Percentiles rank a stretch among this genome's conserved stretches.
Conservation (phyloP, 2,888 invertebrate species). For the Xestobium rufovillosum region DNA sequence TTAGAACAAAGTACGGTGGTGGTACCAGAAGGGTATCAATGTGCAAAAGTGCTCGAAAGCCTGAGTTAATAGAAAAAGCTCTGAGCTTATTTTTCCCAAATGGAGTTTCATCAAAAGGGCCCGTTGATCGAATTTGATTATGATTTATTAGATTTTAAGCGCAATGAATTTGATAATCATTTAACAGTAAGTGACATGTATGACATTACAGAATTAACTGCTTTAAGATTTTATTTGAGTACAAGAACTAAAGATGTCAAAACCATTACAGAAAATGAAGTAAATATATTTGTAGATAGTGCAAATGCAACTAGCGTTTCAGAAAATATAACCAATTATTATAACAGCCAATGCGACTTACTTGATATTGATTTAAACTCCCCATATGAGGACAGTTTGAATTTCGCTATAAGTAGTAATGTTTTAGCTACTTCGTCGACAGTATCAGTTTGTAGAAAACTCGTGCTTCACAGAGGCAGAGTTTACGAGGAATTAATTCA, state of each 20-base stretch:
- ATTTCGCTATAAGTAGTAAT: no score
- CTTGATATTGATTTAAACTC: no score
- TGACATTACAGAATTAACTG: constrained; percentile 13
- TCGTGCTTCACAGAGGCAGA: constrained; percentile 7
- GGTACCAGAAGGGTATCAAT: constrained; percentile 10
- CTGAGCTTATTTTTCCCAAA: constrained; percentile 14
- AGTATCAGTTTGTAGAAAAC: constrained; percentile 1
- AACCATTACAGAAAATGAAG: background rate
- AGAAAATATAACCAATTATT: no score
- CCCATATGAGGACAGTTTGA: no score
- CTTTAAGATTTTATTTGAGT: constrained; percentile 17
- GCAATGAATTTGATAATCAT: constrained; percentile 10
- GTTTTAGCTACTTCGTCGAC: no score
- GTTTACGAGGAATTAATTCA: constrained; percentile 6
- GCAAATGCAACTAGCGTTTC: no score
- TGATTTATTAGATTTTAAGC: constrained; percentile 12
- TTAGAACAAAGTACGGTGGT: constrained; percentile 9
- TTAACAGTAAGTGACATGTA: constrained; percentile 15
- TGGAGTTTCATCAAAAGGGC: constrained; percentile 12
- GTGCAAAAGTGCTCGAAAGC: constrained; percentile 9
- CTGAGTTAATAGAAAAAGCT: constrained; percentile 10
- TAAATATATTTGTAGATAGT: no score
- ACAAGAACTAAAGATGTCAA: constrained; percentile 10
- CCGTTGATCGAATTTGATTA: constrained; percentile 11
- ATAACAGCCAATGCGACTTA: no score